phyloP scores from a whole-genome alignment of 2,113 vertebrate genomes.

The Vanacampus margaritifer region DNA sequence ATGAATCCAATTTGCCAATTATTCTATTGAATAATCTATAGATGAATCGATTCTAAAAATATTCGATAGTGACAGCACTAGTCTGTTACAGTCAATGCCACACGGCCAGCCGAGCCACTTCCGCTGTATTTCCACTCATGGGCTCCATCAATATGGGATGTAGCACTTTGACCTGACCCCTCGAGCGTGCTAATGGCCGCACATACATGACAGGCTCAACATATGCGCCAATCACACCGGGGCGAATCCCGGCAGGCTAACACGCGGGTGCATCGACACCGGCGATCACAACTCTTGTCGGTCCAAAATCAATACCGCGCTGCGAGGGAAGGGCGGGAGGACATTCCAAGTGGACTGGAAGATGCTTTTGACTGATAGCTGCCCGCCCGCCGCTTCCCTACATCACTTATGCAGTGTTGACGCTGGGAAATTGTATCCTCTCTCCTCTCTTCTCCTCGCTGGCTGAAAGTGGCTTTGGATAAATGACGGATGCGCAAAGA shows the following conservation, averaged over 20 bases:
- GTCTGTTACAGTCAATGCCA: background rate
- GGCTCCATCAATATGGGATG: background rate
- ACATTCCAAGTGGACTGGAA: slow-evolving; percentile 1
- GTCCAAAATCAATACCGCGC: background rate
- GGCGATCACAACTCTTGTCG: background rate
- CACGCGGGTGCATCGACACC: background rate
- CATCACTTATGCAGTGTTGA: slow-evolving; percentile 10
- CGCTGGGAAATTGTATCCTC: slow-evolving; percentile 3
- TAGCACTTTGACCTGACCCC: background rate
- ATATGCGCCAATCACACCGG: background rate
- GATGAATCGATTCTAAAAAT: too few species aligned
- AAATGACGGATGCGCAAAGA: background rate
- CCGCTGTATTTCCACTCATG: background rate
- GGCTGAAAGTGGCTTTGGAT: background rate
- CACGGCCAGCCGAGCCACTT: background rate
- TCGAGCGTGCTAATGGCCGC: background rate
- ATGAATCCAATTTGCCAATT: too few species aligned
- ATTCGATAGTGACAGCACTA: too few species aligned
- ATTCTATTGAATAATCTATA: too few species aligned
- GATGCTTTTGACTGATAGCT: slow-evolving; percentile 8
- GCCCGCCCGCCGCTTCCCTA: background rate
- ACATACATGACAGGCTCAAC: background rate
- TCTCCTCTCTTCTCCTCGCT: background rate
- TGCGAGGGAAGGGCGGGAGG: background rate
- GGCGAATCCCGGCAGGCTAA: background rate